A percentile compares a stretch with the other conserved stretches of the same genome.
These are phyloP conservation scores for Leptobrachium leishanense DNA, from an alignment of 2,113 vertebrate genomes.

Conservation along the genomic window DNA sequence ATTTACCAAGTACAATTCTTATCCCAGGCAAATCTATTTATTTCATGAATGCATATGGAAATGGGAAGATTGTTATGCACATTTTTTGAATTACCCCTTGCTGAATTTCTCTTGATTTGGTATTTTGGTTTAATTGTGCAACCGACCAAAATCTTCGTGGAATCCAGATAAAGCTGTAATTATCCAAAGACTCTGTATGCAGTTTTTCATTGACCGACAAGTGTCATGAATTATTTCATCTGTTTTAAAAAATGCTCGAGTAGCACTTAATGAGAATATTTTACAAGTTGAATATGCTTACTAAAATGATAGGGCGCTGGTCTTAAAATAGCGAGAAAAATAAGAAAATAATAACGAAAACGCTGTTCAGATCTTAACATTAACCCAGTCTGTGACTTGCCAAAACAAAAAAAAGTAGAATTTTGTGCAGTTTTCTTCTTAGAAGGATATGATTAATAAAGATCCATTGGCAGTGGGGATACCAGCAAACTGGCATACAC, in stretches of 20 bases:
- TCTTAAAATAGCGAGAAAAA: conserved; percentile 30
- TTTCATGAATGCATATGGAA: conserved; percentile 46
- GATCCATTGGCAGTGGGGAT: too few species aligned
- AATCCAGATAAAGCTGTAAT: conserved; percentile 36
- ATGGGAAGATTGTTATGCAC: conserved; percentile 49
- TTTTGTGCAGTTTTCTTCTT: too few species aligned
- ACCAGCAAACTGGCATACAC: too few species aligned
- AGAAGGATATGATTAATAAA: too few species aligned
- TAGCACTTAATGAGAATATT: conserved; percentile 31
- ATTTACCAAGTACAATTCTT: conserved; percentile 38
- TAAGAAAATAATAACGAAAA: conserved; percentile 5
- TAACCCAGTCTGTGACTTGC: conserved; percentile 20
- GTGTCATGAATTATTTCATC: conserved; percentile 39
- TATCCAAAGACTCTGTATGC: conserved; percentile 34
- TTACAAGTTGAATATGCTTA: conserved; percentile 11
- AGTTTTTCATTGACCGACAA: conserved; percentile 37
- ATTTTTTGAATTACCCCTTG: conserved; percentile 43
- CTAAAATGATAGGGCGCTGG: conserved; percentile 25
- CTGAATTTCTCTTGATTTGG: conserved; percentile 48
- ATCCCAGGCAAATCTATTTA: conserved; percentile 45
- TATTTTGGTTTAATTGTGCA: conserved; percentile 43
- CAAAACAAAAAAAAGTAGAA: too few species aligned
- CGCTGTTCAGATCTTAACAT: neutral
- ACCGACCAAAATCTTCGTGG: conserved; percentile 27
- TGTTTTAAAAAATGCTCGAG: conserved; percentile 33